Evolutionary conservation across 2,888 invertebrate genomes (phyloP).

Genomic region (Diabrotica balteata): DNA sequence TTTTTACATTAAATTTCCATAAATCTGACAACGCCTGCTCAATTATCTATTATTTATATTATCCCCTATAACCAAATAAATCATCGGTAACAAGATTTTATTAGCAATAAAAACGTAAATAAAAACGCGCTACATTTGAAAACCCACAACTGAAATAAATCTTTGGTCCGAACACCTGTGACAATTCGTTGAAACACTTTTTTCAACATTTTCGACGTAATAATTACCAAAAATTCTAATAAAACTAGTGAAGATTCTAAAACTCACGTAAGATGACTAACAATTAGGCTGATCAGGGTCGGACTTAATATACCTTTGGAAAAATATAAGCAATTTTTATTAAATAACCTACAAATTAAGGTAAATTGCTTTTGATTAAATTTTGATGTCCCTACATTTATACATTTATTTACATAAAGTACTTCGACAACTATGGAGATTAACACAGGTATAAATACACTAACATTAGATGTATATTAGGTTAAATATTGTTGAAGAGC

Average conservation of each 20-base stretch:
- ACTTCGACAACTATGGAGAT: too few species aligned
- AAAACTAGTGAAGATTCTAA: constrained; percentile 14
- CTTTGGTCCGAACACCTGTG: constrained; percentile 8
- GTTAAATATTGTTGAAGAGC: too few species aligned
- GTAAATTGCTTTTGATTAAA: too few species aligned
- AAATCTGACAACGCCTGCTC: not conserved
- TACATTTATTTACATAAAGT: too few species aligned
- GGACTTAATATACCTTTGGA: too few species aligned
- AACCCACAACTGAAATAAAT: constrained; percentile 21
- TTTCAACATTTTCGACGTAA: constrained; percentile 13
- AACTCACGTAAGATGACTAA: constrained; percentile 4
- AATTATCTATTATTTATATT: constrained; percentile 10
- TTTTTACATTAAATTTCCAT: too few species aligned
- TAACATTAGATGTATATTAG: too few species aligned
- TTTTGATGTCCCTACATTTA: too few species aligned
- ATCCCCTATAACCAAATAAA: constrained; percentile 9
- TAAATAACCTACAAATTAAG: too few species aligned
- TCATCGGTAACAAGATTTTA: constrained; percentile 17
- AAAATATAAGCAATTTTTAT: too few species aligned
- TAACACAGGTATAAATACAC: too few species aligned
- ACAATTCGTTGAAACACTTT: constrained; percentile 8
- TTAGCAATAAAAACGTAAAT: constrained; percentile 23
- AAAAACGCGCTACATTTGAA: constrained; percentile 3
- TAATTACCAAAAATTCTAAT: constrained; percentile 7
- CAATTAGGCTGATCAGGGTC: constrained; percentile 3